phyloP scores from a whole-genome alignment of 2,113 vertebrate species.

The Pogona vitticeps region DNA sequence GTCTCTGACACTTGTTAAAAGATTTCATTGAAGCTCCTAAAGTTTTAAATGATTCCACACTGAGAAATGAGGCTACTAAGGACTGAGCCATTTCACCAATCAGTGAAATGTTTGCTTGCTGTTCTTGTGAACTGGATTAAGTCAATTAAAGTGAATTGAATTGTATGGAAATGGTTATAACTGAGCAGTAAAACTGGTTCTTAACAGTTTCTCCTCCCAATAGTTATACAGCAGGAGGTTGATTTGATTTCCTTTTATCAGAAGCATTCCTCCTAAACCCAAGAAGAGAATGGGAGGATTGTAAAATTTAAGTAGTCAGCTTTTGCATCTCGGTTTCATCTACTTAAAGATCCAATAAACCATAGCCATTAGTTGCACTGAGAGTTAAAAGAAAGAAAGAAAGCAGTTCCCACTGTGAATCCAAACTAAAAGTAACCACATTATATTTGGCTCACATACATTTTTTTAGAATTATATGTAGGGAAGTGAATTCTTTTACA shows the following conservation, averaged over 20 bases:
- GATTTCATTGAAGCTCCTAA: neutral
- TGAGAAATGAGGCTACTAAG: neutral
- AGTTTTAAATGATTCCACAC: neutral
- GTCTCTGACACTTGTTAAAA: neutral
- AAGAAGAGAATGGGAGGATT: neutral
- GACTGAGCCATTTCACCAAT: neutral
- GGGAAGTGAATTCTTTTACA: neutral
- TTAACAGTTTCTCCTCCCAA: neutral
- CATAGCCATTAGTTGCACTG: neutral
- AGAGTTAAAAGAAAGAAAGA: neutral
- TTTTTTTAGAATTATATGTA: neutral
- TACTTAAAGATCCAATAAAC: neutral
- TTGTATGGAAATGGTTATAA: neutral
- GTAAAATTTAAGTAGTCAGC: neutral
- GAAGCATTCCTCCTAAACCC: neutral
- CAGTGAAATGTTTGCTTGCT: neutral
- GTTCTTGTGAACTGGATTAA: neutral
- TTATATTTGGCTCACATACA: neutral
- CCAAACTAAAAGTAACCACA: neutral
- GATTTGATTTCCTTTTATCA: neutral
- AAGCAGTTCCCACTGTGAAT: neutral
- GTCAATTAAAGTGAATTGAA: neutral
- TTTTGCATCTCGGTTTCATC: neutral
- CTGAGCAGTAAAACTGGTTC: neutral
- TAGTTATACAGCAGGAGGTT: neutral